Evolutionary conservation across 2,888 invertebrate species (phyloP).

Genomic region (Tryphoninae sp.): DNA sequence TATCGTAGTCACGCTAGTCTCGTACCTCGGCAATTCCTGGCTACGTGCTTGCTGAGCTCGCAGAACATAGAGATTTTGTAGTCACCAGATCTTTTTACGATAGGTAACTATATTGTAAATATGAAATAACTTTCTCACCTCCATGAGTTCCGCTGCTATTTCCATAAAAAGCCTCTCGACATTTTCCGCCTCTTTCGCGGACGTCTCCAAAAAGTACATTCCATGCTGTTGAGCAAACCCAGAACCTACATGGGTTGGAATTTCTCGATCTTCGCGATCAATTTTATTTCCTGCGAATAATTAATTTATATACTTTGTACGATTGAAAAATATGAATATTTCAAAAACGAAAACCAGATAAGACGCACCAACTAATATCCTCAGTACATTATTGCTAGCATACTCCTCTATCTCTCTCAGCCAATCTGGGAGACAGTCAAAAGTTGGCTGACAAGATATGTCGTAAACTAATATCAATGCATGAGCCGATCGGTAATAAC

Average conservation of each 20-base stretch:
- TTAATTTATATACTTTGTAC: background rate
- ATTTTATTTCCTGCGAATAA: slow-evolving; percentile 93
- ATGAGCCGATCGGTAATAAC: slow-evolving; percentile 98
- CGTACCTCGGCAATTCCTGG: slow-evolving; percentile 90
- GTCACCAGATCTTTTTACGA: slow-evolving; percentile 14
- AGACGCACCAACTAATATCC: slow-evolving; percentile 94
- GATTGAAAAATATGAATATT: background rate
- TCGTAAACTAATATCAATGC: slow-evolving; percentile 98
- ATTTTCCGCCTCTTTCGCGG: slow-evolving; percentile 98
- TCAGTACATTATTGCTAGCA: slow-evolving; percentile 96
- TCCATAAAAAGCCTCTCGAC: slow-evolving; percentile 98
- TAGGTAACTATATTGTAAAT: slow-evolving; percentile 16
- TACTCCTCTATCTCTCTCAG: slow-evolving; percentile 98
- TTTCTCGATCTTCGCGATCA: slow-evolving; percentile 97
- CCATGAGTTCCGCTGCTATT: slow-evolving; percentile 96
- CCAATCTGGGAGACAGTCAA: slow-evolving; percentile 98
- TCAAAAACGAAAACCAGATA: background rate
- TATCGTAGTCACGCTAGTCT: slow-evolving; percentile 87
- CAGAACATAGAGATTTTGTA: slow-evolving; percentile 67
- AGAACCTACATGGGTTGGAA: slow-evolving; percentile 96
- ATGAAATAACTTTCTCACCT: slow-evolving; percentile 82
- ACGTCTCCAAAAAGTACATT: slow-evolving; percentile 99
- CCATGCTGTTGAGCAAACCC: slow-evolving; percentile 97
- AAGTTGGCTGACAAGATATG: slow-evolving; percentile 98
- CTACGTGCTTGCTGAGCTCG: slow-evolving; percentile 89